Evolutionary conservation across 2,797 vertebrate species (phyloP), one percentile per base, ranked within the genome.

Genomic region (Rhinophrynus dorsalis): DNA sequence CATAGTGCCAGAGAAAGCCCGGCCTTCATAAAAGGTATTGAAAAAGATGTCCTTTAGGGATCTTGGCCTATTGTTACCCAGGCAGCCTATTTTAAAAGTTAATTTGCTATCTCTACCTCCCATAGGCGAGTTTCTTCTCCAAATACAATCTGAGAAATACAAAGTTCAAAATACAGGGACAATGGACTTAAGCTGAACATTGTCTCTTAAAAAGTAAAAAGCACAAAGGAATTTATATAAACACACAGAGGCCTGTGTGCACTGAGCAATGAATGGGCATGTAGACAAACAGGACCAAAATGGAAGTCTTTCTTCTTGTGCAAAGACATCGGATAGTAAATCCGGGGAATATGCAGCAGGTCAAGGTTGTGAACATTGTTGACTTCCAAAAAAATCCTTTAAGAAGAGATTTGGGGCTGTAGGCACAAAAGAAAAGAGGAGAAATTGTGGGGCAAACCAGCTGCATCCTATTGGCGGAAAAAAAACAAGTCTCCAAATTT

Each of bases 201-300:
- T 78, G 59, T 79, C 81, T 54, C 17, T 48, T 66, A 33, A 42
- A 15, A 74, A 75, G 67, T 24, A 72, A 38, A 51, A 71, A 75
- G 76, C 72, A 81, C 67, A 80, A 83, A 82, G 77, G 77, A 68
- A 76, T 72, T 78, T 76, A 78, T 72, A 68, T 68, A 54, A 77
- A 70, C 76, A 80, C 76, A 80, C 13, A 29, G 29, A 40, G 51
- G 15, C 29, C 12, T 57, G 13, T 17, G 21, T 33, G 59, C 30
- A 18, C 15, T 3, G 15, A 11, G 56, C 5, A 42, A 17, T 51
- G 29, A 27, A 45, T 18, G 15, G 42, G 15, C 15, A 45, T 45
- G 9, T 45, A 45, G 15, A 17, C 6, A 45, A 15, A 21, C 42
- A 21, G 17, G 10, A 5, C 37, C 13, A 5, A 38, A 38, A 38